phyloP scores from a whole-genome alignment of 2,888 invertebrate genomes.

The Drosophila prostipennis region DNA sequence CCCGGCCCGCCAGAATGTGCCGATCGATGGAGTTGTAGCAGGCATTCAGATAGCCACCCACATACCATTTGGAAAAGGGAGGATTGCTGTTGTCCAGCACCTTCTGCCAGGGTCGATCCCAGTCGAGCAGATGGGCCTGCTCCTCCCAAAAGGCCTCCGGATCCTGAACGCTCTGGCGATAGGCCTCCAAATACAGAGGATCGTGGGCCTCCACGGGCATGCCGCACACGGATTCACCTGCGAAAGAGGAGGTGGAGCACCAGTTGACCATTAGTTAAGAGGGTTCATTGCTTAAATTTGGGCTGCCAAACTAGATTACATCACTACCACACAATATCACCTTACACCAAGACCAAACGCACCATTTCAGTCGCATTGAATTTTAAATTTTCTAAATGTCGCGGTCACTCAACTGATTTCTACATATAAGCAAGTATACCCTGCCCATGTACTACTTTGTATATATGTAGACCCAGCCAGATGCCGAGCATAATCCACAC shows the following conservation, averaged over 20 bases:
- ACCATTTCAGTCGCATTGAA: slow-evolving; percentile 33
- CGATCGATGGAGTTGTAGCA: slow-evolving; percentile 97
- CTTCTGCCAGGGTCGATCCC: slow-evolving; percentile 93
- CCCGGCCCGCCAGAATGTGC: slow-evolving; percentile 92
- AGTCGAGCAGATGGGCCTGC: slow-evolving; percentile 89
- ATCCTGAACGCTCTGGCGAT: slow-evolving; percentile 88
- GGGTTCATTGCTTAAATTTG: slow-evolving; percentile 47
- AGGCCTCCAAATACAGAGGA: slow-evolving; percentile 87
- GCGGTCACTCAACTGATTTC: slow-evolving; percentile 45
- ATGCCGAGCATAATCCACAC: slow-evolving; percentile 35
- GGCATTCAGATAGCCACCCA: slow-evolving; percentile 95
- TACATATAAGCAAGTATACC: slow-evolving; percentile 2
- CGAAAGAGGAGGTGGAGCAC: neutral
- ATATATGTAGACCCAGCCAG: slow-evolving; percentile 14
- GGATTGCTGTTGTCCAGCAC: slow-evolving; percentile 93
- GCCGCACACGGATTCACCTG: slow-evolving; percentile 54
- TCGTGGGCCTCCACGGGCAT: slow-evolving; percentile 81
- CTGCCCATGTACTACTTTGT: neutral
- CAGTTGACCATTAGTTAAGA: slow-evolving; percentile 1
- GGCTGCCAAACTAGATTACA: slow-evolving; percentile 46
- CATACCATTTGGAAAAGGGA: slow-evolving; percentile 96
- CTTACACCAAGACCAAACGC: slow-evolving; percentile 2
- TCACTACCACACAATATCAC: slow-evolving; percentile 8
- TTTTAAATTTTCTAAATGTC: slow-evolving; percentile 49
- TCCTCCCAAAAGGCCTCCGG: slow-evolving; percentile 95